Evolutionary conservation across 2,888 invertebrate species (phyloP), one percentile per base, ranked within the genome.

Genomic region (Stegana nigrithorax): DNA sequence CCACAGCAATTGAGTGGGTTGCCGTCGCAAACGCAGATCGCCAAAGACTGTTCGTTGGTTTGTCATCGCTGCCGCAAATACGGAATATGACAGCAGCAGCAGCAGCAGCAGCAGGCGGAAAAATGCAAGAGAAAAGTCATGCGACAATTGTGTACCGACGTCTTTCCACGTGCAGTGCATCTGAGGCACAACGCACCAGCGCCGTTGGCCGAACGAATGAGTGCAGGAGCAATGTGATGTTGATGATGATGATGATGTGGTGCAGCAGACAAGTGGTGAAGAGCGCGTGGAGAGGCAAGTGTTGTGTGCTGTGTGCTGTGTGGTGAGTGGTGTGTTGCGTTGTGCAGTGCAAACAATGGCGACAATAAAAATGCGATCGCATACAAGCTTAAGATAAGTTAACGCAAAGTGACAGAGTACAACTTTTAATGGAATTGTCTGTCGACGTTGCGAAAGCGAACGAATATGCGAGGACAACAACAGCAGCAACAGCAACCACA

Each of bases 301-400:
- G n/a, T n/a, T n/a, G n/a, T 29, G 42, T 26, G 23, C 47, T 25
- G 14, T 10, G 12, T 5, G 5, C 14, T 42, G 14, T 63, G 62
- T 59, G 5, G 62, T 65, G 42, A 50, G 45, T 67, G 47, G 19
- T n/a, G n/a, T n/a, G n/a, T n/a, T n/a, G n/a, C n/a, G n/a, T n/a
- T n/a, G 56, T 51, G 47, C 45, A 51, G 51, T 44, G 63, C 66
- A 73, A 74, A 78, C 79, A 78, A 78, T 78, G 79, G 81, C 78
- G 81, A 80, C 79, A 78, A 78, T 77, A 79, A 80, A 79, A 79
- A 78, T 81, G 81, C 79, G 78, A 78, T 81, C 77, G 79, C 73
- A 72, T 75, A 75, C 75, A 75, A 69, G 72, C 72, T 68, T 73
- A 68, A 72, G 77, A 78, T 80, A 77, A 76, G 72, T 73, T 78